A percentile compares a stretch with the other conserved stretches of the same genome.
phyloP scores from a whole-genome alignment of 1,140 invertebrate species.

The Varroa destructor region DNA sequence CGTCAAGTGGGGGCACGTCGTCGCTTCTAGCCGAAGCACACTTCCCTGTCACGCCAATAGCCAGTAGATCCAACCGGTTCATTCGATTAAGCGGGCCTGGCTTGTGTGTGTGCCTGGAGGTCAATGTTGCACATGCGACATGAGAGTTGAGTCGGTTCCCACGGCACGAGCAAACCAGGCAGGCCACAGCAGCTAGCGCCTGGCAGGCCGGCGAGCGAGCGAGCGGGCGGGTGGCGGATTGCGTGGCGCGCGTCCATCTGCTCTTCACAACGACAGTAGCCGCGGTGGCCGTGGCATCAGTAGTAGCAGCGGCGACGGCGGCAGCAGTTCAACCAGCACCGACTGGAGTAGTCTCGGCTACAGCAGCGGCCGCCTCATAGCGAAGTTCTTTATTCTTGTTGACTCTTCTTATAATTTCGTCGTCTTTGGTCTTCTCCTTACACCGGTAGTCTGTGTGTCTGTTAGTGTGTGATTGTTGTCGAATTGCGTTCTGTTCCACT shows the following conservation, averaged over 20 bases:
- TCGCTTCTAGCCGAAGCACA: background rate
- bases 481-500: no score
- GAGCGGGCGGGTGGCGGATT: background rate
- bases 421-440: no score
- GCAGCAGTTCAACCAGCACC: no score
- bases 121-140: conserved; percentile 27
- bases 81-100: background rate
- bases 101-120: conserved; percentile 25
- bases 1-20: background rate
- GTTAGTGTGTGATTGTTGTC: no score
- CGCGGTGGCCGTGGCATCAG: no score
- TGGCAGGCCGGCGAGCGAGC: conserved; percentile 7
- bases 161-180: conserved; percentile 6
- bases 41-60: background rate
- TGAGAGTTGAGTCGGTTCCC: conserved; percentile 25
- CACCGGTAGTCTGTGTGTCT: no score
- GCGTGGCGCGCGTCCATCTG: background rate
- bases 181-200: background rate
- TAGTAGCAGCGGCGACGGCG: no score
- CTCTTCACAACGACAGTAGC: no score
- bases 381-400: no score
- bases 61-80: conserved; percentile 3
- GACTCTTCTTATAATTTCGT: no score
- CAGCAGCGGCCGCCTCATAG: no score
- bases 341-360: no score